Percentiles rank a stretch among this genome's conserved stretches.
These are phyloP conservation scores for Mustela lutreola DNA, from an alignment of 2,113 vertebrate species.

Conservation along the genomic window DNA sequence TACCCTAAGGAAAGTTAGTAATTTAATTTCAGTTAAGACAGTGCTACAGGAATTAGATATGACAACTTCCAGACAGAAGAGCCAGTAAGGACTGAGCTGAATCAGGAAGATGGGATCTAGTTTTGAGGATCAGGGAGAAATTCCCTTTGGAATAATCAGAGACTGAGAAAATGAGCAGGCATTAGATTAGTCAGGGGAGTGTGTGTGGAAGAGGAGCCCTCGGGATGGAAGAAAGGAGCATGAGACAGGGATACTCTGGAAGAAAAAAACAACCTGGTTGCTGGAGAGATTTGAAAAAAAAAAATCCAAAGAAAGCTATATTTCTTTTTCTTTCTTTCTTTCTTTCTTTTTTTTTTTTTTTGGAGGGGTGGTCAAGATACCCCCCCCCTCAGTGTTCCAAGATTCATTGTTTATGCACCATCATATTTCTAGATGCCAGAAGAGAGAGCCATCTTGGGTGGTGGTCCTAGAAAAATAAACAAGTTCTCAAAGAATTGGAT, in stretches of 20 bases:
- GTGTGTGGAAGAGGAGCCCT: background rate
- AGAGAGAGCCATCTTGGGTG: background rate
- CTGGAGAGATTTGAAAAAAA: background rate
- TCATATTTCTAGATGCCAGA: background rate
- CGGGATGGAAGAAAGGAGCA: background rate
- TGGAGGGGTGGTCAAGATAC: too few species aligned
- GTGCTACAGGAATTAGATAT: background rate
- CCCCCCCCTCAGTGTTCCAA: too few species aligned
- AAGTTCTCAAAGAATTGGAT: background rate
- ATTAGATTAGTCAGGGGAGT: background rate
- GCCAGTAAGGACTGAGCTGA: background rate
- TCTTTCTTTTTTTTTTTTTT: too few species aligned
- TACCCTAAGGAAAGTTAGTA: background rate
- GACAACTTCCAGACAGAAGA: background rate
- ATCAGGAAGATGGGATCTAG: background rate
- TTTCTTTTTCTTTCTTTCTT: too few species aligned
- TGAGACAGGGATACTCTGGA: background rate
- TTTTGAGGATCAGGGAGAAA: background rate
- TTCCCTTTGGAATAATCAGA: background rate
- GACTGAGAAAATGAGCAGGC: background rate
- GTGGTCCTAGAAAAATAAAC: background rate
- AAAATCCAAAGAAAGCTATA: background rate
- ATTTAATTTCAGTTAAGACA: background rate
- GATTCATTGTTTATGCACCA: too few species aligned
- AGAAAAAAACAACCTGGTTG: background rate